Base-by-base conservation (phyloP, 1,140 invertebrate species). In the Arion vulgaris region DNA sequence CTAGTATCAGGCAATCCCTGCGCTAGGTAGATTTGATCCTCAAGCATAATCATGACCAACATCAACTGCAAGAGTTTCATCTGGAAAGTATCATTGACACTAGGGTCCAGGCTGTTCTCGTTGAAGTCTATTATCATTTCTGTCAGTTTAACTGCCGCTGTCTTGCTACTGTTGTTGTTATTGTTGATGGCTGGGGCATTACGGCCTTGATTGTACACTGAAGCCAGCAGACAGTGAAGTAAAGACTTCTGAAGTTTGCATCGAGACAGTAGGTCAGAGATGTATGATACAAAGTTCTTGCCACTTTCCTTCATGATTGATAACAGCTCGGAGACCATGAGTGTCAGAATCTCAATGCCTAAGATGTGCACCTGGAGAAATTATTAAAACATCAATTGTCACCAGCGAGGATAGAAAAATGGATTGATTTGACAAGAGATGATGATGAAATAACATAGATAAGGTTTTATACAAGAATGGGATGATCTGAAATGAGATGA, bases 221-320 rank as follows among this genome's bases (percentile, higher is more conserved):
- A 96, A 13, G 96, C 95, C 23, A 97, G 93, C 38, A 97, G 92
- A 91, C 96, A 96, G 90, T 97, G 96, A 51, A 98, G 93, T 39
- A 96, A 93, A n/a, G 96, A 95, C 91, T 97, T 97, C 92, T 98
- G 97, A 38, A 98, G 94, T 92, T 97, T 97, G 89, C 96, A 96
- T 82, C 96, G 95, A 0, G 94, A 94, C 84, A 98, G 92, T 81
- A 97, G 92, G 92, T 97, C 96, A 75, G 95, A 95, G 49, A 98
- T 95, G 90, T 97, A 98, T 82, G 94, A 95, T 36, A 96, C 95
- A 88, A 97, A 95, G 41, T 95, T 96, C 87, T 95, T 95, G 0
- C 95, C 95, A 90, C 95, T 96, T 86, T 96, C 96, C 80, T 95
- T 94, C n/a, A 97, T 95, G 39, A 97, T 95, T n/a, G 94, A 94